Evolutionary conservation across 2,113 vertebrate species (phyloP).

Genomic region (Aspiorhynchus laticeps): DNA sequence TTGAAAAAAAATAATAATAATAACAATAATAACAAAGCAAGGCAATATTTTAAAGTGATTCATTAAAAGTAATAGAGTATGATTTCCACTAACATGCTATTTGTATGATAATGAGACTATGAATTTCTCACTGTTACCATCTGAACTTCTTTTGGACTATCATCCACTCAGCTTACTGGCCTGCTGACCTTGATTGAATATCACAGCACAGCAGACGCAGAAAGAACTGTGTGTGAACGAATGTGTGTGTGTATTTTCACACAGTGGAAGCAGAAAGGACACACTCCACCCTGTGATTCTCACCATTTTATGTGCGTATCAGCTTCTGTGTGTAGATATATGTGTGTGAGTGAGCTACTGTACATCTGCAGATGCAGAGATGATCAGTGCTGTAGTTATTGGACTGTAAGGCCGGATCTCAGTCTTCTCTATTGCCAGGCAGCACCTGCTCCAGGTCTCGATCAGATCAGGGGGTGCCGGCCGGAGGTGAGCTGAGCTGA

Average conservation of each 20-base stretch:
- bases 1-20: too few species aligned
- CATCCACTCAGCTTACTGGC: constrained; percentile 26
- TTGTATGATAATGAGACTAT: neutral
- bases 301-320: constrained; percentile 39
- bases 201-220: constrained; percentile 47
- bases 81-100: neutral
- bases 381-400: constrained; percentile 62
- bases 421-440: constrained; percentile 66
- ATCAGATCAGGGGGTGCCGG: constrained; percentile 76
- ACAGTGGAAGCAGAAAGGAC: constrained; percentile 42
- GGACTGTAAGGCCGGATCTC: constrained; percentile 64
- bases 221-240: constrained; percentile 21
- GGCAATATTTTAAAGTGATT: neutral
- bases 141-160: constrained; percentile 3
- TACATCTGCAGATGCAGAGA: constrained; percentile 32
- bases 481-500: constrained; percentile 73
- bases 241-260: constrained; percentile 47
- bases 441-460: constrained; percentile 75
- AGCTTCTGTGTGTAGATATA: constrained; percentile 9
- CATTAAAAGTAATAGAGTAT: neutral
- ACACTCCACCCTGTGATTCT: constrained; percentile 38
- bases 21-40: neutral
- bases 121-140: neutral
- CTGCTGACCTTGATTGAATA: constrained; percentile 43
- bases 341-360: constrained; percentile 7